Percentiles rank a stretch among this genome's conserved stretches.
Evolutionary conservation across 2,888 invertebrate genomes (phyloP).

Genomic region (Cynaeus angustus): DNA sequence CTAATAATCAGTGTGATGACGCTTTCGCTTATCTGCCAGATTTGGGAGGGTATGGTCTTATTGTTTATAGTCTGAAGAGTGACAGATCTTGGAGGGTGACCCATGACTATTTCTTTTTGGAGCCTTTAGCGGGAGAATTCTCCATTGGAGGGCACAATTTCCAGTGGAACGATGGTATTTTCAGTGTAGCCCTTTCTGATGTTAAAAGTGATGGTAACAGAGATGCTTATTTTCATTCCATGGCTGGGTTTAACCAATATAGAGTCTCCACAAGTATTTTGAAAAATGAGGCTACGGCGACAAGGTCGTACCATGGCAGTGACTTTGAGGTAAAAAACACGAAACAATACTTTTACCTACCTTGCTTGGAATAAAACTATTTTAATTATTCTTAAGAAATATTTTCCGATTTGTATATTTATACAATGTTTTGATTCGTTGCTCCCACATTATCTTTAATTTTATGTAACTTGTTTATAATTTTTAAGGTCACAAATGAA

Average conservation of each 20-base stretch:
- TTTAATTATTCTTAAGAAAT: too few relatives aligned
- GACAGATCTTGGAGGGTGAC: conserved; percentile 77
- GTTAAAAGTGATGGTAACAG: conserved; percentile 74
- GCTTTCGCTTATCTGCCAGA: conserved; percentile 85
- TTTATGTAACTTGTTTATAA: too few relatives aligned
- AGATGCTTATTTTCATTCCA: conserved; percentile 84
- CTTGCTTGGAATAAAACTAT: too few relatives aligned
- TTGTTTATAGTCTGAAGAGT: conserved; percentile 69
- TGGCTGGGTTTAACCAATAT: conserved; percentile 84
- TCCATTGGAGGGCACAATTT: conserved; percentile 80
- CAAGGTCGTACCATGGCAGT: conserved; percentile 73
- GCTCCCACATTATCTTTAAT: too few relatives aligned
- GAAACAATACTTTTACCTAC: too few relatives aligned
- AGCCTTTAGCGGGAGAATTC: conserved; percentile 80
- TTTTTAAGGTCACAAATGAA: too few relatives aligned
- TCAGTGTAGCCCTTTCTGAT: conserved; percentile 80
- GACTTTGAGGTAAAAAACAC: conserved; percentile 75
- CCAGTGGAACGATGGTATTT: conserved; percentile 88
- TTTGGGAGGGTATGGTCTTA: conserved; percentile 76
- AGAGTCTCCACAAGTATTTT: conserved; percentile 79
- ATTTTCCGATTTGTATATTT: too few relatives aligned
- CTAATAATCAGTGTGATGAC: conserved; percentile 76
- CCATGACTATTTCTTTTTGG: conserved; percentile 85
- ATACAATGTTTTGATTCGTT: too few relatives aligned
- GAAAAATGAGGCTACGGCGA: conserved; percentile 74